Base-by-base conservation (phyloP, 1,140 invertebrate species). In the Drosophila orena region DNA sequence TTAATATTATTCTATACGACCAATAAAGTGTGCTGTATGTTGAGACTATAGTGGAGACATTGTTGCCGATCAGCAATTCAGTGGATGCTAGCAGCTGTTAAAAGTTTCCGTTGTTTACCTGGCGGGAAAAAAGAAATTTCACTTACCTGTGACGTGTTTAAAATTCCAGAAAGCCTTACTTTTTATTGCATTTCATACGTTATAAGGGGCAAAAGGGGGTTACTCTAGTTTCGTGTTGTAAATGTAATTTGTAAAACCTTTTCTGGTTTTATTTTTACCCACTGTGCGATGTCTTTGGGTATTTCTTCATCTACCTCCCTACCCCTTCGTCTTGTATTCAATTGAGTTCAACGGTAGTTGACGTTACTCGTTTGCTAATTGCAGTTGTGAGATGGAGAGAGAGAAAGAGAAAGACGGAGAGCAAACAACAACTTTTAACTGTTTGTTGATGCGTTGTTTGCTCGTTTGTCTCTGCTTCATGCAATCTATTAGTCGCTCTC, bases 401-500 rank as follows among this genome's bases (percentile, higher is more conserved):
- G 24, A 24, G 24, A 24, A 4, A 24, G 24, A 24, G 22, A 37
- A 17, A 46, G 24, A 53, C 4, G 30, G 24, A 30, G 35, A 35
- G 27, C 50, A 60, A 46, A 64, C 44, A 55, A 52, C 46, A 47
- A 76, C 55, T 58, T 57, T 66, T 79, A 83, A 84, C 80, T 77
- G 81, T 71, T 78, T 70, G 44, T 70, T 77, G 46, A 75, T 76
- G 60, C 52, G 62, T 43, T 68, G 34, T 79, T 44, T 64, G 58
- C 58, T 65, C 53, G 42, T 61, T 60, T 81, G 37, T 77, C 47
- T 75, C 57, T 57, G 44, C 52, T 79, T 69, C 50, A 49, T 74
- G 77, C 73, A 81, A 80, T 81, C 78, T 77, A 61, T 77, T 85
- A 69, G 47, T 42, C 55, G 40, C 60, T 72, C 40, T 81, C 52